Evolutionary conservation across 1,140 invertebrate species (phyloP), one percentile per base, ranked within the genome.

Genomic region (Pseudomyrmex dendroicus): DNA sequence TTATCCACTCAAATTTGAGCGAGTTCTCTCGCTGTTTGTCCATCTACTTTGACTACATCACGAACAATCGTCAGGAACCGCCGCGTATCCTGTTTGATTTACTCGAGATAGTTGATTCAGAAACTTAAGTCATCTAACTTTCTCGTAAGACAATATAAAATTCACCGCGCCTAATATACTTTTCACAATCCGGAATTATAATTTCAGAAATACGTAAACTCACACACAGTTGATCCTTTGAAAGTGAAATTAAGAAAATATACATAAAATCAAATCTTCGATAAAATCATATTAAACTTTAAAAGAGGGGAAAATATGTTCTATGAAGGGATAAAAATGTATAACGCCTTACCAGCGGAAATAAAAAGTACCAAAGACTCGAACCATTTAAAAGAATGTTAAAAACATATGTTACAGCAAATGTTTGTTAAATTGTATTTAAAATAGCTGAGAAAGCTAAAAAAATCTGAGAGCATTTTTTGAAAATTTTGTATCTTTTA

Each of bases 1-100:
- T 67, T 46, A 57, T n/a, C 63, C 20, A 61, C 66, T 70, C 2
- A 22, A 80, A 70, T 80, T 48, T 61, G 12, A 5, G 10, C 25
- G 20, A 48, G 15, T 59, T 59, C 20, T 35, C 44, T 50, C 35
- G 35, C 35, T 61, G 66, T 70, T 72, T 61, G n/a, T n/a, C 5
- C 44, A 17, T 50, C 22, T 56, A 59, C 64, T 70, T 59, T 25
- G 44, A 12, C 15, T 15, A 72, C 56, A 7, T 61, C 7, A n/a
- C 44, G 22, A 1, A 17, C 52, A 66, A 70, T 78, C 10, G 64
- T 2, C 15, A 20, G 7, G 1, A 44, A 70, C 20, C 17, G 25
- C 25, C 2, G 13, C 17, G 20, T 54, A 20, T 78, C 12, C 22
- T 8, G 13, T 68, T 77, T 68, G 15, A 70, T 59, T 59, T 48